Percentiles rank a stretch among this genome's conserved stretches.
phyloP scores from a whole-genome alignment of 2,797 vertebrate species.

The Alcedo quadribrachys region DNA sequence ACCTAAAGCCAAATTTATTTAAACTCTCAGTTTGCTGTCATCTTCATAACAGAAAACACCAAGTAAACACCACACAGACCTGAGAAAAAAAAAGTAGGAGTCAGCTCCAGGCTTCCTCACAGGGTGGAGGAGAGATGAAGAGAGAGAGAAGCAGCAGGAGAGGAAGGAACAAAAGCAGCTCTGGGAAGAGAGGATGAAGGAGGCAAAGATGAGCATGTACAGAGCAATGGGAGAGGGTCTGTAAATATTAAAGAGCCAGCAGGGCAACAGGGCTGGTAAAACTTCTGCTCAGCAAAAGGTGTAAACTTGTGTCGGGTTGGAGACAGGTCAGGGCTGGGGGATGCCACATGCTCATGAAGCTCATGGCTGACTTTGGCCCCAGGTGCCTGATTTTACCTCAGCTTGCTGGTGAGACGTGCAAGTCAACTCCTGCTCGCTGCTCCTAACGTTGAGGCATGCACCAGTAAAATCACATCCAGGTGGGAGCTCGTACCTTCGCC shows the following conservation, averaged over 20 bases:
- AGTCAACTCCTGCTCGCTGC: background rate
- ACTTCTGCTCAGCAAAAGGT: background rate
- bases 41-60: background rate
- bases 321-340: background rate
- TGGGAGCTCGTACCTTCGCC: background rate
- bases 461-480: background rate
- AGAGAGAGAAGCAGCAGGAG: conserved; percentile 10
- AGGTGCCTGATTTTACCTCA: background rate
- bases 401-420: background rate
- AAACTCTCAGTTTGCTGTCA: conserved; percentile 36
- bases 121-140: background rate
- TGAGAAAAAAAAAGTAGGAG: background rate
- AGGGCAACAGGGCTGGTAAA: accelerated
- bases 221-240: background rate
- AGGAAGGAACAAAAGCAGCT: conserved; percentile 5
- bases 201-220: background rate
- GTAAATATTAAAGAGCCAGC: background rate
- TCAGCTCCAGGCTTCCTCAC: conserved; percentile 6
- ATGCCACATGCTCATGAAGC: background rate
- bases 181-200: background rate
- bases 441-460: background rate
- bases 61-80: background rate
- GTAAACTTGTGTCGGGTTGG: background rate
- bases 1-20: conserved; percentile 55
- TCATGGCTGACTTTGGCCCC: background rate